Conservation (phyloP, 1,140 invertebrate species). For the Caenorhabditis inopinata region DNA sequence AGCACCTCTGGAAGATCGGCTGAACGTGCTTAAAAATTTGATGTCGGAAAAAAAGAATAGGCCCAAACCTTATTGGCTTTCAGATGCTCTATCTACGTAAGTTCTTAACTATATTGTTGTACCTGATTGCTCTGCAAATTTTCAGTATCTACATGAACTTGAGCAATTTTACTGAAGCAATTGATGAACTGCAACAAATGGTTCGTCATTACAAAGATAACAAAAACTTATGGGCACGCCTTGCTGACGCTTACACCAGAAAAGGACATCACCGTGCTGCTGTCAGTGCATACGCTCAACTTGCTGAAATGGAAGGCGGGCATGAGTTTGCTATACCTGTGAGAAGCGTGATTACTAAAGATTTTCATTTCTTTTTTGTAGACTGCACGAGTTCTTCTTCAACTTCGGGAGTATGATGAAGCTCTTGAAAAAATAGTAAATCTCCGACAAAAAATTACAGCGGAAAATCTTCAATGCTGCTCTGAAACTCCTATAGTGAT, state of each 20-base stretch:
- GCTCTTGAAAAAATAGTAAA: background rate
- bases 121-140: no score
- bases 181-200: slow-evolving; percentile 34
- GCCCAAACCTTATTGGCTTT: background rate
- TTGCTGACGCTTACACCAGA: slow-evolving; percentile 24
- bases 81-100: background rate
- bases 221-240: background rate
- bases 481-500: background rate
- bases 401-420: slow-evolving; percentile 1
- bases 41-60: background rate
- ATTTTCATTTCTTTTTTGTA: background rate
- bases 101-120: no score
- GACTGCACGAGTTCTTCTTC: background rate
- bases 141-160: background rate
- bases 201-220: background rate
- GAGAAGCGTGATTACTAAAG: background rate
- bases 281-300: background rate
- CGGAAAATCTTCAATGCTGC: background rate
- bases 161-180: background rate
- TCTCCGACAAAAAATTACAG: background rate
- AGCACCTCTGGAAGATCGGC: background rate
- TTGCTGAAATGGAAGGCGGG: background rate
- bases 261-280: slow-evolving; percentile 31
- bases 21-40: background rate
- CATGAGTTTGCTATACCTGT: background rate